These are phyloP conservation scores for Mixornis gularis DNA, from an alignment of 2,113 vertebrate genomes.

Conservation along the genomic window DNA sequence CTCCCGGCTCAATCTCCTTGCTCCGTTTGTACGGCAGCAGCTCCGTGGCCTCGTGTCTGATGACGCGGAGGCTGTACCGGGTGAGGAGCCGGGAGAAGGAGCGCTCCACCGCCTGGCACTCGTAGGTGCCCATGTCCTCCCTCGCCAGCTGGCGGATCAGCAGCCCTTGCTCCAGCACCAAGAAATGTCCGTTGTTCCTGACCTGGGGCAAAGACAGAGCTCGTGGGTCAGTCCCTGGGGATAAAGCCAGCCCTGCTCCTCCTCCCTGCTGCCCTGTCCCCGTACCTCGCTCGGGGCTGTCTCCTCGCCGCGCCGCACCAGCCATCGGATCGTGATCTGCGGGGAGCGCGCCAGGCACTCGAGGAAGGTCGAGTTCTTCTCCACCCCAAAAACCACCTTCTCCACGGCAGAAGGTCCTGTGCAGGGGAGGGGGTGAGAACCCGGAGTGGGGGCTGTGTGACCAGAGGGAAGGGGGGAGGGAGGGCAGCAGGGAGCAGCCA, in stretches of 20 bases:
- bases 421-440: background rate
- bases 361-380: constrained; percentile 82
- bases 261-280: fast-evolving
- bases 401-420: constrained; percentile 30
- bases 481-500: background rate
- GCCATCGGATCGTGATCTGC: constrained; percentile 73
- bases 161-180: constrained; percentile 73
- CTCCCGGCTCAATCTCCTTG: constrained; percentile 32
- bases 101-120: constrained; percentile 71
- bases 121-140: constrained; percentile 70
- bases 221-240: fast-evolving
- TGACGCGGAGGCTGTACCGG: constrained; percentile 71
- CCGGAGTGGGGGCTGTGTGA: background rate
- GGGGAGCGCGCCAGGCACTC: constrained; percentile 74
- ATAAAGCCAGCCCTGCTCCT: fast-evolving
- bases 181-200: constrained; percentile 16
- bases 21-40: background rate
- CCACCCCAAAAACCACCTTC: constrained; percentile 76
- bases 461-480: background rate
- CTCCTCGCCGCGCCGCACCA: constrained; percentile 18
- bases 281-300: constrained; percentile 53
- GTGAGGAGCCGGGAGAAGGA: constrained; percentile 70
- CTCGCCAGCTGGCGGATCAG: constrained; percentile 73
- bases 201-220: constrained; percentile 45
- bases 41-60: constrained; percentile 60